Conservation (phyloP, 1,140 invertebrate species). For the Helicorthomorpha holstii region DNA sequence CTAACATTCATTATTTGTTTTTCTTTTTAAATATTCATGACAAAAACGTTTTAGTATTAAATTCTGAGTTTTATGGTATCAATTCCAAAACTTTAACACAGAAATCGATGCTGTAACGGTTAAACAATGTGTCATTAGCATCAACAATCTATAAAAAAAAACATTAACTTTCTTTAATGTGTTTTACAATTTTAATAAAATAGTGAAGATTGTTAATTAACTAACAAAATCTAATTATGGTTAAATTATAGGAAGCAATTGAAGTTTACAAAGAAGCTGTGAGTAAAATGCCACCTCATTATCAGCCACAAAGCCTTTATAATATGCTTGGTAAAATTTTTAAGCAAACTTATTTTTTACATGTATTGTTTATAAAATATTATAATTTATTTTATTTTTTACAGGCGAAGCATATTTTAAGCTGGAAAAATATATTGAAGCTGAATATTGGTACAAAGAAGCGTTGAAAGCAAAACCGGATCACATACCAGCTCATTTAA, state of each 20-base stretch:
- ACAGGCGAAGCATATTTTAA: slow-evolving; percentile 60
- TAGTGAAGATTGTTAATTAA: neutral
- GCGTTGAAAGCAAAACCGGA: slow-evolving; percentile 62
- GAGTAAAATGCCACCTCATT: slow-evolving; percentile 55
- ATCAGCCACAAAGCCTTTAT: slow-evolving; percentile 65
- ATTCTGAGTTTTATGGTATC: too few species aligned
- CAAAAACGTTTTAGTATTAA: neutral
- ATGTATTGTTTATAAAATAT: too few species aligned
- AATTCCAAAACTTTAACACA: too few species aligned
- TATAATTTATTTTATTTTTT: neutral
- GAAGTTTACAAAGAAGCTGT: slow-evolving; percentile 75
- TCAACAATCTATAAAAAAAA: too few species aligned
- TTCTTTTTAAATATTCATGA: neutral
- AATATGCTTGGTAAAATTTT: slow-evolving; percentile 47
- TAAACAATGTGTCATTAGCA: too few species aligned
- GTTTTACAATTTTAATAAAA: neutral
- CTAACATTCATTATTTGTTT: too few species aligned
- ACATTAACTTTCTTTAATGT: too few species aligned
- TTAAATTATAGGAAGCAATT: slow-evolving; percentile 48
- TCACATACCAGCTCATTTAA: slow-evolving; percentile 73
- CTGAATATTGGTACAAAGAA: slow-evolving; percentile 65
- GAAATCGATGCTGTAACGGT: too few species aligned
- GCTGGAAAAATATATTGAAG: slow-evolving; percentile 55
- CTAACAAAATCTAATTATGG: neutral
- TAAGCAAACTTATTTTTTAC: too few species aligned